Percentiles rank a stretch among this genome's conserved stretches.
phyloP scores from a whole-genome alignment of 2,888 invertebrate species.

The Fragum whitleyi region DNA sequence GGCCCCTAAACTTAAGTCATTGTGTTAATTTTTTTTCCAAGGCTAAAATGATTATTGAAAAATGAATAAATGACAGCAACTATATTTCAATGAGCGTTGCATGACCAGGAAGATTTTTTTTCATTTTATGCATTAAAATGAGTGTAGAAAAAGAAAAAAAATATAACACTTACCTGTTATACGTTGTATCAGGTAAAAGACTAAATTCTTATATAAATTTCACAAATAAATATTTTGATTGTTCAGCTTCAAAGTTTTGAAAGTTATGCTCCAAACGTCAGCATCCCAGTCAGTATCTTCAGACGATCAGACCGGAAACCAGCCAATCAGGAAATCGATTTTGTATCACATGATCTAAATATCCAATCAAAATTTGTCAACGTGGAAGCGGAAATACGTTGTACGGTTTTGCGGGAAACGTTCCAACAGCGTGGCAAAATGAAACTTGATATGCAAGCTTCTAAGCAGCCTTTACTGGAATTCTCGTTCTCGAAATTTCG shows the following conservation, averaged over 20 bases:
- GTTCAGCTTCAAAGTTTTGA: conserved; percentile 18
- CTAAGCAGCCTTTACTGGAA: too few species aligned
- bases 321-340: conserved; percentile 47
- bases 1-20: too few species aligned
- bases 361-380: conserved; percentile 65
- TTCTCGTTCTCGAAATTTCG: too few species aligned
- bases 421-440: conserved; percentile 23
- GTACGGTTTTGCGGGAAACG: conserved; percentile 39
- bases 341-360: conserved; percentile 42
- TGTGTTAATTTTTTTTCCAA: too few species aligned
- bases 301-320: conserved; percentile 9
- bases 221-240: not conserved
- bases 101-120: conserved; percentile 6
- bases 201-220: not conserved
- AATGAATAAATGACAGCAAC: conserved; percentile 14
- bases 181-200: not conserved
- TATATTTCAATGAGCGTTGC: conserved; percentile 29
- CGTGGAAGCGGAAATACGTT: conserved; percentile 67
- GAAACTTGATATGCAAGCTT: conserved; percentile 14
- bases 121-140: not conserved
- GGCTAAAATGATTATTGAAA: too few species aligned
- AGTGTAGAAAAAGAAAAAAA: not conserved
- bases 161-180: not conserved
- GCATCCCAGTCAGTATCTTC: conserved; percentile 9
- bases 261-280: not conserved